phyloP scores from a whole-genome alignment of 2,797 vertebrate species.

The Gambusia yucatana region DNA sequence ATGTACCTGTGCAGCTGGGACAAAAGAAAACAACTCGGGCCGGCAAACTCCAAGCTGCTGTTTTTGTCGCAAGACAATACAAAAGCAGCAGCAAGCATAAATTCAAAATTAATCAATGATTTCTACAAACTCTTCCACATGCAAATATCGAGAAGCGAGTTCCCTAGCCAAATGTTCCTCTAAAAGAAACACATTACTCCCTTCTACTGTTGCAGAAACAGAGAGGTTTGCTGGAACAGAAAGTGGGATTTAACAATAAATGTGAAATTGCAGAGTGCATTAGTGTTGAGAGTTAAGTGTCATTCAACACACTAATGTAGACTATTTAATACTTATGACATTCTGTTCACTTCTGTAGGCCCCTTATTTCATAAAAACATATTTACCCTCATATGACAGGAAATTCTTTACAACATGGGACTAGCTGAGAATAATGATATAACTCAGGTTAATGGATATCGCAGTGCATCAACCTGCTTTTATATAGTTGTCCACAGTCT shows the following conservation, averaged over 20 bases:
- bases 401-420: neutral
- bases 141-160: neutral
- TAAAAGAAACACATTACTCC: neutral
- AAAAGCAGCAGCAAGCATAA: neutral
- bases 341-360: neutral
- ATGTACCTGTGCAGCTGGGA: neutral
- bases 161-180: too few species aligned
- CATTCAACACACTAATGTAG: neutral
- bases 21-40: neutral
- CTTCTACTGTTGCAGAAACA: neutral
- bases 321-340: neutral
- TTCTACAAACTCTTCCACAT: neutral
- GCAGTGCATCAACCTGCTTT: neutral
- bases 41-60: neutral
- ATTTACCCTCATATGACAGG: neutral
- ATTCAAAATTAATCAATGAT: neutral
- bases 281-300: neutral
- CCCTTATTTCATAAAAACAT: neutral
- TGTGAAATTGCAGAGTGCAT: neutral
- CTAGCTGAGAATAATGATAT: neutral
- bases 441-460: neutral
- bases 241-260: neutral
- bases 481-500: neutral
- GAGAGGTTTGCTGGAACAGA: neutral
- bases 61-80: neutral